A percentile compares a stretch with the other conserved stretches of the same genome.
Evolutionary conservation across 2,113 vertebrate species (phyloP).

Genomic region (Laticauda laticaudata): DNA sequence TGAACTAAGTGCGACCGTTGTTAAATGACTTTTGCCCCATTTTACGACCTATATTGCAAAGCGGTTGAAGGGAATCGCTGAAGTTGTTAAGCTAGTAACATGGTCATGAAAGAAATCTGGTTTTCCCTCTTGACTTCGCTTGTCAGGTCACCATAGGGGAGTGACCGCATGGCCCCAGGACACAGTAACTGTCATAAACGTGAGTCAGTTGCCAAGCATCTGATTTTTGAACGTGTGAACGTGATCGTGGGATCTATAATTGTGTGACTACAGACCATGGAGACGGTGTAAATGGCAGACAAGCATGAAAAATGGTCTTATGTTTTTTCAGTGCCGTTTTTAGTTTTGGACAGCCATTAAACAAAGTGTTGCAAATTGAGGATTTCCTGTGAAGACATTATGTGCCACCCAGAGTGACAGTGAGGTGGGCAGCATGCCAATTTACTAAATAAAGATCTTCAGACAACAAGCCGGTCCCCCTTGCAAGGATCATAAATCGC

Average conservation of each 20-base stretch:
- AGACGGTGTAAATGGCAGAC: not conserved
- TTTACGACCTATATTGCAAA: not conserved
- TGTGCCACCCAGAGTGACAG: not conserved
- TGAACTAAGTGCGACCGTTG: too few relatives aligned
- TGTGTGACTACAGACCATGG: too few relatives aligned
- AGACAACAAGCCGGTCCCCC: not conserved
- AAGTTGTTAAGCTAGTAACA: not conserved
- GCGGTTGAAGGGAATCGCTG: not conserved
- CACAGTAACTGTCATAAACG: not conserved
- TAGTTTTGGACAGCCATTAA: not conserved
- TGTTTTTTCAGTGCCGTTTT: too few relatives aligned
- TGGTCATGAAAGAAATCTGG: not conserved
- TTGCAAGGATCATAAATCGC: not conserved
- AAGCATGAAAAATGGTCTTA: not conserved
- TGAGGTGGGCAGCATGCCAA: not conserved
- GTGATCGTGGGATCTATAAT: not conserved
- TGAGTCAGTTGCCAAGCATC: not conserved
- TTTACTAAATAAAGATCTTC: not conserved
- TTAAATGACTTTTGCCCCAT: not conserved
- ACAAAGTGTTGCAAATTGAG: not conserved
- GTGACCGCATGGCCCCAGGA: too few relatives aligned
- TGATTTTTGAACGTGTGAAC: not conserved
- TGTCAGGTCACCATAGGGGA: too few relatives aligned
- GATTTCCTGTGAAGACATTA: not conserved
- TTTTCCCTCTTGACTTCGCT: too few relatives aligned